These are phyloP conservation scores for Rhamnusium bicolor DNA, from an alignment of 2,888 invertebrate genomes.

Conservation along the genomic window DNA sequence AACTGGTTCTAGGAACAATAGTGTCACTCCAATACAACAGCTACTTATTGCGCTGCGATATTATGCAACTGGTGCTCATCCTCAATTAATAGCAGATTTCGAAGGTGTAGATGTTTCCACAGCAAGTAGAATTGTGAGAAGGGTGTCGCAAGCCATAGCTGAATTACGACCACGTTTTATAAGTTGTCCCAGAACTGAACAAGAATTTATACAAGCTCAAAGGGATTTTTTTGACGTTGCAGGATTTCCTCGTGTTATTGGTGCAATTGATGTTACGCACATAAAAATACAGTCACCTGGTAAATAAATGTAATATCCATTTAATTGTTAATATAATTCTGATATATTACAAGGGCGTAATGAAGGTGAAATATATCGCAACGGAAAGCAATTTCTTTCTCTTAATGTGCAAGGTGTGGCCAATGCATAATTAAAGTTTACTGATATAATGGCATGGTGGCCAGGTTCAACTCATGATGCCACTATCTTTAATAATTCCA, in stretches of 20 bases:
- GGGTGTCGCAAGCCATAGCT: too few relatives aligned
- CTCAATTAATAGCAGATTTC: too few relatives aligned
- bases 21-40: too few relatives aligned
- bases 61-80: too few relatives aligned
- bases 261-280: not conserved
- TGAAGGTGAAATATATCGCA: not conserved
- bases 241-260: not conserved
- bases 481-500: not conserved
- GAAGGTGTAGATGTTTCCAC: too few relatives aligned
- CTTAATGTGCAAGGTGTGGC: not conserved
- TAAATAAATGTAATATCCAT: not conserved
- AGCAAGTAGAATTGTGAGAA: too few relatives aligned
- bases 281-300: not conserved
- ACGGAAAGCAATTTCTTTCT: not conserved
- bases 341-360: too few relatives aligned
- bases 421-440: not conserved
- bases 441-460: not conserved
- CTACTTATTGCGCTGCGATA: too few relatives aligned
- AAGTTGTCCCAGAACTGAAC: too few relatives aligned
- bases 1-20: too few relatives aligned
- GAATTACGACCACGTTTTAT: too few relatives aligned
- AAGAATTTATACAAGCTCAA: not conserved
- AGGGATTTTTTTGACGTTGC: not conserved
- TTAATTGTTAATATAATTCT: too few relatives aligned
- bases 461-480: not conserved